Evolutionary conservation across 2,888 invertebrate species (phyloP).

Genomic region (Stomorhina lunata): DNA sequence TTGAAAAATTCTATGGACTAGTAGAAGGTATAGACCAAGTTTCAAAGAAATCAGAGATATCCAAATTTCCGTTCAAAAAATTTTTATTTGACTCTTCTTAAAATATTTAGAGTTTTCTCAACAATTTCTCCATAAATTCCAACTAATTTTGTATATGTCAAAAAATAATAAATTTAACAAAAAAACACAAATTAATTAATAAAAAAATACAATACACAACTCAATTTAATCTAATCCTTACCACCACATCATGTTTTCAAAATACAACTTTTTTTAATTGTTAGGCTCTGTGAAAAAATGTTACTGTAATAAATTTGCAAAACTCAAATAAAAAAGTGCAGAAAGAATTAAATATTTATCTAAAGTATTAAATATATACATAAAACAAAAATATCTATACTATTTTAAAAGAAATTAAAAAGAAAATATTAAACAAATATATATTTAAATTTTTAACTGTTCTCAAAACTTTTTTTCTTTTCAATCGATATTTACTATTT

Average conservation of each 20-base stretch:
- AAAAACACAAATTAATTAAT: neutral
- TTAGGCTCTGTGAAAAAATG: conserved; percentile 65
- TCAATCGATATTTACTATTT: conserved; percentile 46
- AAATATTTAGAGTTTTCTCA: neutral
- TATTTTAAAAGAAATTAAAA: conserved; percentile 43
- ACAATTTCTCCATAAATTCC: conserved; percentile 29
- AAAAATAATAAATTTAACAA: neutral
- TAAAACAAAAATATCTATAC: conserved; percentile 21
- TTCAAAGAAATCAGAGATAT: too few relatives aligned
- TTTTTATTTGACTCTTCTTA: neutral
- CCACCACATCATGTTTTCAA: conserved; percentile 66
- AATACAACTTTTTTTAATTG: conserved; percentile 61
- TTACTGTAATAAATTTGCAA: conserved; percentile 61
- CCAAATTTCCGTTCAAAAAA: neutral
- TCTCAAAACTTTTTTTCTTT: conserved; percentile 46
- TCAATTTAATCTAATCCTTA: conserved; percentile 61
- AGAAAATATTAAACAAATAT: neutral
- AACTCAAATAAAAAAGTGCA: conserved; percentile 36
- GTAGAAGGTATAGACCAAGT: too few relatives aligned
- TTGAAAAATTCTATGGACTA: neutral
- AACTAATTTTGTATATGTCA: conserved; percentile 24
- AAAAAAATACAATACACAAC: conserved; percentile 49
- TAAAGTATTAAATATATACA: conserved; percentile 27
- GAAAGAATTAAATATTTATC: conserved; percentile 57
- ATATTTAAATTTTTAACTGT: conserved; percentile 58